Evolutionary conservation across 2,888 invertebrate species (phyloP).

Genomic region (Rhagium mordax): DNA sequence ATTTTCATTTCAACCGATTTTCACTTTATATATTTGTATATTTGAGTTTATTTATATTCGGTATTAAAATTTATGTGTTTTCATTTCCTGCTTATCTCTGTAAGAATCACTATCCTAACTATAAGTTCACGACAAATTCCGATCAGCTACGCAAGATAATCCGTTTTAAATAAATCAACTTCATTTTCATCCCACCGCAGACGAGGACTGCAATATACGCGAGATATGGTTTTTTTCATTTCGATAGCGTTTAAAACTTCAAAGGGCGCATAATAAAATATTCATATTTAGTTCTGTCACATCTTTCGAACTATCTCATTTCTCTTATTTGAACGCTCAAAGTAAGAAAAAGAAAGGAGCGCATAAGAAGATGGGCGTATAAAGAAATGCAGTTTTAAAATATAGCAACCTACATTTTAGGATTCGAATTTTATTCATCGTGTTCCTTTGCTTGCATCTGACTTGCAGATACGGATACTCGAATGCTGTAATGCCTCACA

Average conservation of each 20-base stretch:
- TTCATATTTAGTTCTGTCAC: conserved; percentile 39
- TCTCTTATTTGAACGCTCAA: conserved; percentile 24
- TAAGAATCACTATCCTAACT: too few species aligned
- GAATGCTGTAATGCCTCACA: not conserved
- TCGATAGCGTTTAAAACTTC: conserved; percentile 37
- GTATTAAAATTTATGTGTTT: too few species aligned
- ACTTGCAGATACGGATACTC: not conserved
- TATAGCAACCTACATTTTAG: not conserved
- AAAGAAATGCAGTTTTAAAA: not conserved
- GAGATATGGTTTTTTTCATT: conserved; percentile 16
- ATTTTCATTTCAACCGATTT: not conserved
- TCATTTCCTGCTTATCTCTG: too few species aligned
- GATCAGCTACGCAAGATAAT: not conserved
- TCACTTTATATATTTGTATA: too few species aligned
- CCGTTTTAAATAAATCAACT: not conserved
- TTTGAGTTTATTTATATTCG: too few species aligned
- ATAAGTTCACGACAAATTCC: not conserved
- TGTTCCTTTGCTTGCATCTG: not conserved
- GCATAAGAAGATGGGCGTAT: not conserved
- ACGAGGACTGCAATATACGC: not conserved
- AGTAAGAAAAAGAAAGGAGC: not conserved
- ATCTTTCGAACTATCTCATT: conserved; percentile 36
- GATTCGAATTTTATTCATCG: not conserved
- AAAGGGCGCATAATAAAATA: conserved; percentile 38
- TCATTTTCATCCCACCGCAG: not conserved